Conservation (phyloP, 2,113 vertebrate species). For the Setophaga kirtlandii region DNA sequence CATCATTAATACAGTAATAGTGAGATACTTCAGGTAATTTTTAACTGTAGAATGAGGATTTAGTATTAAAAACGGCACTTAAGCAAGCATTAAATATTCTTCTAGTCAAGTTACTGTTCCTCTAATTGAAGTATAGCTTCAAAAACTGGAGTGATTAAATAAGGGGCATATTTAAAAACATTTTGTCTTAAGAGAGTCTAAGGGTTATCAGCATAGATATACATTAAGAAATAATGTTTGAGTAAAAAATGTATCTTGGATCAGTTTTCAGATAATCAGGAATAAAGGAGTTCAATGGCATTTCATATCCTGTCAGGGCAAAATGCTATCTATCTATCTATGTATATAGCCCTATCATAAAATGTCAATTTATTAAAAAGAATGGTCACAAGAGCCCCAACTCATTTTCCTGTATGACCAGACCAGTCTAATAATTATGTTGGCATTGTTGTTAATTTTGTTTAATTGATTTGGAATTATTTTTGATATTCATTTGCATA, state of each 20-base stretch:
- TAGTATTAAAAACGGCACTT: not conserved
- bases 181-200: not conserved
- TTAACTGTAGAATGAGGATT: constrained; percentile 2
- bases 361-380: not conserved
- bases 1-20: not conserved
- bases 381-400: not conserved
- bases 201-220: not conserved
- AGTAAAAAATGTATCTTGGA: not conserved
- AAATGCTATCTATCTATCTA: not conserved
- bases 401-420: not conserved
- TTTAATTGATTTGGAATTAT: not conserved
- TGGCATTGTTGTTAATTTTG: not conserved
- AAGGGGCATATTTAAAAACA: not conserved
- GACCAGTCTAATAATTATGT: not conserved
- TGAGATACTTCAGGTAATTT: not conserved
- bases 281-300: not conserved
- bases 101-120: not conserved
- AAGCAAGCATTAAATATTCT: not conserved
- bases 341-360: not conserved
- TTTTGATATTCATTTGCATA: not conserved
- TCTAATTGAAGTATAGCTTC: not conserved
- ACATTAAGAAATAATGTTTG: not conserved
- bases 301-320: not conserved
- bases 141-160: not conserved
- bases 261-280: not conserved